Evolutionary conservation across 2,888 invertebrate species (phyloP).

Genomic region (Ophion ventricosus): DNA sequence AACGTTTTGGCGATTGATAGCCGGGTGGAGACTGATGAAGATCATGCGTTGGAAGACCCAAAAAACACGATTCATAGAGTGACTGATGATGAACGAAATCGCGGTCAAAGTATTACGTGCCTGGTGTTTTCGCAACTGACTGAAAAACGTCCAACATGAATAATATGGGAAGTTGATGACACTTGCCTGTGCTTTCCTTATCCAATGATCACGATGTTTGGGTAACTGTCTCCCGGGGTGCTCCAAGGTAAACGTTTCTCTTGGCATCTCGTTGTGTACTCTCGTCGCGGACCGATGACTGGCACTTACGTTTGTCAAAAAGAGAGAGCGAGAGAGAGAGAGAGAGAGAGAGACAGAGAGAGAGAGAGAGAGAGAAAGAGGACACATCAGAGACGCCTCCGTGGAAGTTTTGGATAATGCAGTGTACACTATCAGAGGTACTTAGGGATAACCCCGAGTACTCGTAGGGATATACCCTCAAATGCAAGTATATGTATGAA

Average conservation of each 20-base stretch:
- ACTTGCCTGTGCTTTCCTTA: slow-evolving; percentile 35
- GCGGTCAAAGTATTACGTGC: not conserved
- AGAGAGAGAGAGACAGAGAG: not conserved
- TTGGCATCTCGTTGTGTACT: slow-evolving; percentile 63
- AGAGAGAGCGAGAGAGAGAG: not conserved
- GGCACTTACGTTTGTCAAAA: slow-evolving; percentile 43
- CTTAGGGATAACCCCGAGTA: slow-evolving; percentile 37
- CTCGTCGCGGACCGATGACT: slow-evolving; percentile 57
- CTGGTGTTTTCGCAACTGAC: not conserved
- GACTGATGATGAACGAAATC: not conserved
- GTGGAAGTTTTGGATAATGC: slow-evolving; percentile 1
- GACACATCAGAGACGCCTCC: not conserved
- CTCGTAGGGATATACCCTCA: not conserved
- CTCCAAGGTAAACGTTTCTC: slow-evolving; percentile 70
- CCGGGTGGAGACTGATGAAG: no score
- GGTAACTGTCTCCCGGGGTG: slow-evolving; percentile 32
- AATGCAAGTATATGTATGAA: not conserved
- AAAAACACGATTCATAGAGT: no score
- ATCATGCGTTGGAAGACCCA: no score
- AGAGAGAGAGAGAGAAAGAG: not conserved
- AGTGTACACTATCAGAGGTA: slow-evolving; percentile 29
- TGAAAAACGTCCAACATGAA: slow-evolving; percentile 21
- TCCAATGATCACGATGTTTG: slow-evolving; percentile 24
- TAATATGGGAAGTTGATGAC: slow-evolving; percentile 36
- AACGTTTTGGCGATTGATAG: no score